Evolutionary conservation across 2,113 vertebrate genomes (phyloP).

Genomic region (Chamaetylas fuelleborni): DNA sequence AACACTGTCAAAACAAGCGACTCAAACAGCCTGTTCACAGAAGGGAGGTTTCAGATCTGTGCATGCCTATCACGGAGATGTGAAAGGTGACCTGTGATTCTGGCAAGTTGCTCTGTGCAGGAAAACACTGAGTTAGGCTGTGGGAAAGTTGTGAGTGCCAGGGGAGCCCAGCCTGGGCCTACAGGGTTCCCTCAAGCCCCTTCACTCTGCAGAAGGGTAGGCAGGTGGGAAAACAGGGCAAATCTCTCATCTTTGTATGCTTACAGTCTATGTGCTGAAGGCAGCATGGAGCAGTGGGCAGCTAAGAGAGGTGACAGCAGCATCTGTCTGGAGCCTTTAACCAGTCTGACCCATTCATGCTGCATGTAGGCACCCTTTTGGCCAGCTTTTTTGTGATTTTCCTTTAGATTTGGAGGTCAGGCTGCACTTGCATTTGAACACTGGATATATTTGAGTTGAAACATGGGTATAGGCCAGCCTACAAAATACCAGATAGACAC

Average conservation of each 20-base stretch:
- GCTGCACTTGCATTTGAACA: not conserved
- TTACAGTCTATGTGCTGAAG: accelerated
- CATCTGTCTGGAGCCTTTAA: not conserved
- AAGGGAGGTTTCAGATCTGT: not conserved
- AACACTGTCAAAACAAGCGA: not conserved
- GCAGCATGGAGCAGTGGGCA: not conserved
- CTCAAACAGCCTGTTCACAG: not conserved
- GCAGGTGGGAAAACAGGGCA: not conserved
- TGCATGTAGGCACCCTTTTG: not conserved
- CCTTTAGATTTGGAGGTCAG: not conserved
- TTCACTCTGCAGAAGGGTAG: not conserved
- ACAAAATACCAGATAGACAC: not conserved
- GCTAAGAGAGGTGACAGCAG: not conserved
- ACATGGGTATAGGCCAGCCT: not conserved
- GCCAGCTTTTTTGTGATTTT: not conserved
- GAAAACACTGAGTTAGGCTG: not conserved
- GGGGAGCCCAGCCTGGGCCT: not conserved
- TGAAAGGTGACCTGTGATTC: not conserved
- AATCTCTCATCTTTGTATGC: not conserved
- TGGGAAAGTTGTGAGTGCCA: not conserved
- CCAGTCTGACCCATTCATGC: not conserved
- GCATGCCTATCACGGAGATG: not conserved
- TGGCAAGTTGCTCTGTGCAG: not conserved
- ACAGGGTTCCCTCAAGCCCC: not conserved
- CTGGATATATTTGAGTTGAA: not conserved